Conservation (phyloP, 2,113 vertebrate genomes). For the Nothobranchius kuhntae region DNA sequence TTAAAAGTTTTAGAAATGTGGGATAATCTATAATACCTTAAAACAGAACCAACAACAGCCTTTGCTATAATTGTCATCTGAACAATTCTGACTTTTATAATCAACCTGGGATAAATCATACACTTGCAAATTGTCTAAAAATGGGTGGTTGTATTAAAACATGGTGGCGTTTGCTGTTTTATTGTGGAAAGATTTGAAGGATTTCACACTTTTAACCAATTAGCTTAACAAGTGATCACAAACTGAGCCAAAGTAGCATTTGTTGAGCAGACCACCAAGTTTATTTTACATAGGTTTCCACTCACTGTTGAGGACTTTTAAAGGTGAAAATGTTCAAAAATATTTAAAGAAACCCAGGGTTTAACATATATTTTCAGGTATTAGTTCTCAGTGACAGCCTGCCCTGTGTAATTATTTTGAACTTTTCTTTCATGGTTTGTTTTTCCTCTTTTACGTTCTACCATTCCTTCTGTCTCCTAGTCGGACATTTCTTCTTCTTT, state of each 20-base stretch:
- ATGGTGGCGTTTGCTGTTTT: neutral
- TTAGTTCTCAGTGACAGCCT: slow-evolving; percentile 3
- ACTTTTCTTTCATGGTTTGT: slow-evolving; percentile 14
- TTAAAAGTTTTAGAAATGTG: too few species aligned
- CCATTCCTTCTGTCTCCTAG: slow-evolving; percentile 27
- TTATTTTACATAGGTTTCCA: neutral
- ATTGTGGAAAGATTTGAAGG: neutral
- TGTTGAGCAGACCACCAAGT: neutral
- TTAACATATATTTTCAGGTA: neutral
- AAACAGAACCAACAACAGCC: too few species aligned
- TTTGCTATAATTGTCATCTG: too few species aligned
- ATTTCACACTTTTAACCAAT: neutral
- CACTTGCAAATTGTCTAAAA: neutral
- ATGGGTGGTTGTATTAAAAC: neutral
- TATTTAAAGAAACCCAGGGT: neutral
- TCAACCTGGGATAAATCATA: too few species aligned
- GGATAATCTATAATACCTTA: too few species aligned
- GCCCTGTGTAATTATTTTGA: slow-evolving; percentile 24
- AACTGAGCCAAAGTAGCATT: neutral
- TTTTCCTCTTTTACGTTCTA: slow-evolving; percentile 36
- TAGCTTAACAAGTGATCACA: neutral
- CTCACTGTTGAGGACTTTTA: neutral
- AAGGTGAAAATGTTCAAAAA: neutral
- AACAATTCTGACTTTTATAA: too few species aligned
- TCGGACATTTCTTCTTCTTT: slow-evolving; percentile 61